Evolutionary conservation across 2,888 invertebrate species (phyloP), one percentile per base, ranked within the genome.

Genomic region (Candidula unifasciata): DNA sequence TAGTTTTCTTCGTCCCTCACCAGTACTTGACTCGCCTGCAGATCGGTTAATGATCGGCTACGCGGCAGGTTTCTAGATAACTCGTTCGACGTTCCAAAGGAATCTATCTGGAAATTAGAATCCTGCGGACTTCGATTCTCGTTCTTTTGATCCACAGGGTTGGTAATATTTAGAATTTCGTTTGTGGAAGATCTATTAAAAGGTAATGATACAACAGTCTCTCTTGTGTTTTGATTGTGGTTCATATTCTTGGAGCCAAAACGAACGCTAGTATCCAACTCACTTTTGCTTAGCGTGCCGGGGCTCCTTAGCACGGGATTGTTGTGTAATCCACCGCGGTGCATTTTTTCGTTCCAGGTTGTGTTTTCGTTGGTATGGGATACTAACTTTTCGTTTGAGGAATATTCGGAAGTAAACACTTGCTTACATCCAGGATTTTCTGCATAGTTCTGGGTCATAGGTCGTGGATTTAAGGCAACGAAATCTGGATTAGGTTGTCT

Each of bases 41-140:
- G 84, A 85, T 91, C 90, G 24, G 90, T 89, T 57, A 90, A 86
- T n/a, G 90, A 91, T 85, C 89, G 90, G 84, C 90, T 91, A 21
- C 90, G 87, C 60, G 74, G 66, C 57, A 84, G 54, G 0, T 21
- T 5, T 33, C 16, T 6, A 3, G 74, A 2, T 18, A 18, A 18
- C n/a, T 68, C 24, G 10, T 76, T 73, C n/a, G 33, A 18, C 0
- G 30, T 73, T 21, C 24, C 44, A 1, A 13, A 30, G 10, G 24
- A 33, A 16, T 37, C 24, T 13, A 64, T 35, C 24, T n/a, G 44
- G 44, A 10, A 10, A 44, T 44, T 44, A 44, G 44, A 44, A 44
- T 10, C 13, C 44, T 10, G 44, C 6, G 44, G 6, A 13, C 13
- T 44, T 24, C 52, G 68, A 10, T n/a, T 74, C 24, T 27, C 1